Base-by-base conservation (phyloP, 1,140 invertebrate species). In the Pseudomyrmex sp. region DNA sequence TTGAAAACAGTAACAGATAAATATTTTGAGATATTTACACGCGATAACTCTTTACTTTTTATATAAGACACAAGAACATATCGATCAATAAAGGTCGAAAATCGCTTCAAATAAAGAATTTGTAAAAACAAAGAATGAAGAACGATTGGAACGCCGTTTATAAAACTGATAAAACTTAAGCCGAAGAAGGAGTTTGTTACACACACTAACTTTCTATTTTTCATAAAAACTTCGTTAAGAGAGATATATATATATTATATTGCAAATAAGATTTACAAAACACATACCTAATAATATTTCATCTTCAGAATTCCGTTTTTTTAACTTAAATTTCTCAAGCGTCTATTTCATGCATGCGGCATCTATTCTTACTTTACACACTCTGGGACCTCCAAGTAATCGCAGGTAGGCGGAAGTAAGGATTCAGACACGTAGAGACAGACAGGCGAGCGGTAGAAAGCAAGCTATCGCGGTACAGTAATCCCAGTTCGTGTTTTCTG, bases 401-500 rank as follows among this genome's bases (percentile, higher is more conserved):
- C 74, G 69, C 23, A 50, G 46, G 56, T 69, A 84, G 83, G 54
- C 83, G 82, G 85, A 84, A 76, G 68, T 23, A 44, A 48, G 68
- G 85, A 72, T 83, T 54, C 56, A 18, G 54, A 56, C 73, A 59
- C 66, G 46, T 52, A 68, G 65, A 80, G 80, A 84, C 86, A 84
- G 86, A 88, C 75, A 84, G 86, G 70, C 85, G 66, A 77, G 18
- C 35, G 35, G 35, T 23, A 68, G 85, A 62, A 56, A 73, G 83
- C 87, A 63, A 88, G 87, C 83, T 85, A 85, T 88, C 87, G 76
- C 66, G 68, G 73, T 69, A 88, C 69, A 80, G 87, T 88, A 89
- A 88, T 88, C 75, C 80, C 82, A 76, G 76, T 35, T 35, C 89
- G 85, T 89, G 88, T 86, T 88, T 87, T 77, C 82, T 87, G 87